Percentiles rank a stretch among this genome's conserved stretches.
Conservation (phyloP, 2,113 vertebrate species). For the Strix aluco region DNA sequence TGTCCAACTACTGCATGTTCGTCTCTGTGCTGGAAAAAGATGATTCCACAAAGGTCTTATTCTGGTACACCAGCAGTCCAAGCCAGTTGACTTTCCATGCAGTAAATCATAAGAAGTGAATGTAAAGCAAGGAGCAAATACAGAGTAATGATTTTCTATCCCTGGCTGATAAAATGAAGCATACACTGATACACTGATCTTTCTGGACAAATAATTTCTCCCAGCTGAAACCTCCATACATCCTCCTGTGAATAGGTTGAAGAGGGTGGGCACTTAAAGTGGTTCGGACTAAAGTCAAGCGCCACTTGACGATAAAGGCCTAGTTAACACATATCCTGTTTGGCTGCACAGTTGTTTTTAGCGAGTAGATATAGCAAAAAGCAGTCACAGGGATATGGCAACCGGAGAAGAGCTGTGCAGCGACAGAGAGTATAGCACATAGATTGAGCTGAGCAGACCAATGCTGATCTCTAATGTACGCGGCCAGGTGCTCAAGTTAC, state of each 20-base stretch:
- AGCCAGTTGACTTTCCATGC: not conserved
- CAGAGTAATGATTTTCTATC: not conserved
- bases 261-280: not conserved
- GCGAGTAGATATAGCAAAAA: not conserved
- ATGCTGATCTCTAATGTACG: not conserved
- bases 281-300: not conserved
- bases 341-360: not conserved
- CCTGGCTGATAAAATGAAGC: not conserved
- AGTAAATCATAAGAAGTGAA: not conserved
- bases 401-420: not conserved
- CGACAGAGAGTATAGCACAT: not conserved
- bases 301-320: not conserved
- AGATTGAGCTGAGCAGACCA: not conserved
- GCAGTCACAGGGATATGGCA: not conserved
- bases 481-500: not conserved
- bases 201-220: not conserved
- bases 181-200: not conserved
- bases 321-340: not conserved
- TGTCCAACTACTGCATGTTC: not conserved
- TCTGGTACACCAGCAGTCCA: not conserved
- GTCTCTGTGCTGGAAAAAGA: not conserved
- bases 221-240: not conserved
- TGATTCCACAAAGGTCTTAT: not conserved
- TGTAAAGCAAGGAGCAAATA: not conserved
- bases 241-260: not conserved